Conservation (phyloP, 2,113 vertebrate genomes). For the Caloenas nicobarica region DNA sequence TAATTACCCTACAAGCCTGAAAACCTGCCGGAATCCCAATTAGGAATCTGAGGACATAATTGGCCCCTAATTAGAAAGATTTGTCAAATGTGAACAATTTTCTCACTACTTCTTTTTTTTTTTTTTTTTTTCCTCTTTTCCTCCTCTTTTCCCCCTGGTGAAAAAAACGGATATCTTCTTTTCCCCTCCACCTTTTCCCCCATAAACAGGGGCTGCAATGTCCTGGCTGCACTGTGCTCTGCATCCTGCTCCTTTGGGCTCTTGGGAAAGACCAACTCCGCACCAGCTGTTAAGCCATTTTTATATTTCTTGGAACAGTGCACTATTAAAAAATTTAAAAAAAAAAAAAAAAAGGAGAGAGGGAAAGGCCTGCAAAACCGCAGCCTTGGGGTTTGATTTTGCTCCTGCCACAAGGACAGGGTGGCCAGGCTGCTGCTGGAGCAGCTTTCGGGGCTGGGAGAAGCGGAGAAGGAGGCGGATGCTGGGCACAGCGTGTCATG, state of each 20-base stretch:
- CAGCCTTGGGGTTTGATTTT: background rate
- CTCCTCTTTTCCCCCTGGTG: background rate
- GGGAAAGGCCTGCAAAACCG: background rate
- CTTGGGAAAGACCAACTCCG: background rate
- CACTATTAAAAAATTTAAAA: background rate
- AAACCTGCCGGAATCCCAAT: constrained; percentile 77
- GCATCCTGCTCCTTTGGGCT: background rate
- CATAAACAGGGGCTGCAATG: background rate
- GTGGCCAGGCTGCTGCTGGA: background rate
- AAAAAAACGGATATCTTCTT: constrained; percentile 10
- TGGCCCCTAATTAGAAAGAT: constrained; percentile 81
- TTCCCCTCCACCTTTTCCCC: background rate
- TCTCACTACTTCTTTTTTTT: constrained; percentile 38
- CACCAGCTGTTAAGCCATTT: background rate
- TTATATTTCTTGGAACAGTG: background rate
- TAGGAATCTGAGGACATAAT: constrained; percentile 78
- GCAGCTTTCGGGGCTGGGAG: background rate
- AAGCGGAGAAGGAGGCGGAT: background rate
- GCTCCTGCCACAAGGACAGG: background rate
- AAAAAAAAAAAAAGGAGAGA: background rate
- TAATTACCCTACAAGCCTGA: constrained; percentile 77
- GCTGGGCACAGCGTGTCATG: background rate
- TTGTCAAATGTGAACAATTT: constrained; percentile 73
- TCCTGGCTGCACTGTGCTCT: background rate
- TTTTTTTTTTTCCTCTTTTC: background rate